Percentiles rank a stretch among this genome's conserved stretches.
Evolutionary conservation across 2,888 invertebrate genomes (phyloP).

Genomic region (Trachelus tabidus): DNA sequence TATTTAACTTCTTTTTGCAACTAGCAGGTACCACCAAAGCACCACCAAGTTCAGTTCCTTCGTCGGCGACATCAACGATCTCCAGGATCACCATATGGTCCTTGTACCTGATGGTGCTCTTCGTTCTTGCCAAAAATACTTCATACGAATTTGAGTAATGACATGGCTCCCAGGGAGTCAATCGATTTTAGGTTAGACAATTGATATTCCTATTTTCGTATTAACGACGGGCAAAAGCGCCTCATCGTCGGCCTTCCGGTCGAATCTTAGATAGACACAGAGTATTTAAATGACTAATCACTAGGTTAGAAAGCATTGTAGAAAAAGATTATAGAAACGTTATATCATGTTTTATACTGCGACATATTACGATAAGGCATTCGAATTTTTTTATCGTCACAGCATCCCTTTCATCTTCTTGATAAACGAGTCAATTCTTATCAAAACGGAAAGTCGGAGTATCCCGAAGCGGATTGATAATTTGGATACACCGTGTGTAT

Average conservation of each 20-base stretch:
- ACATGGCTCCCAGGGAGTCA: not conserved
- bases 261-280: not conserved
- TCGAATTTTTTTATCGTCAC: not conserved
- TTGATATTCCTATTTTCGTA: conserved; percentile 33
- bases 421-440: not conserved
- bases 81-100: not conserved
- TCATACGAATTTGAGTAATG: not conserved
- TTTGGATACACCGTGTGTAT: not conserved
- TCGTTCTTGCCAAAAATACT: not conserved
- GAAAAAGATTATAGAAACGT: not conserved
- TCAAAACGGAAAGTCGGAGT: not conserved
- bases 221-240: not conserved
- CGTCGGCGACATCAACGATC: not conserved
- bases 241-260: not conserved
- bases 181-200: conserved; percentile 11
- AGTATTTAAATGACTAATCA: conserved; percentile 3
- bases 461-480: not conserved
- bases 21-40: conserved; percentile 29
- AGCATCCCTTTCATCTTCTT: not conserved
- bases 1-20: conserved; percentile 5
- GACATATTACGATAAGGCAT: not conserved
- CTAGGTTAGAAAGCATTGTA: not conserved
- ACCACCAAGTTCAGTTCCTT: conserved; percentile 28
- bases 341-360: not conserved
- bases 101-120: not conserved